Base-by-base conservation (phyloP, 2,888 invertebrate genomes). In the Caenorhabditis sp. region DNA sequence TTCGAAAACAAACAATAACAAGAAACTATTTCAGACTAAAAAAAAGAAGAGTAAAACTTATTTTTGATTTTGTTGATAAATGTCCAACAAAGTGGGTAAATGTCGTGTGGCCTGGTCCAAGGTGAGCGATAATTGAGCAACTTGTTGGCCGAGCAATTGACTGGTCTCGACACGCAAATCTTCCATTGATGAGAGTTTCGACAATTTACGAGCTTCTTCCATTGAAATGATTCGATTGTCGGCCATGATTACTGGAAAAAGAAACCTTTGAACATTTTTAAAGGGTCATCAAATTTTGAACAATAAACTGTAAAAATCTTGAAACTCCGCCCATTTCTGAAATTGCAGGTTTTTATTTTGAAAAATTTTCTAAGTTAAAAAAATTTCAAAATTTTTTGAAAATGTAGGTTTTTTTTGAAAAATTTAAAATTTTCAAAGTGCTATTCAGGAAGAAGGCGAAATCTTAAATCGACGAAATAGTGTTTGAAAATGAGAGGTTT, bases 181-280 rank as follows among this genome's bases (percentile, higher is more conserved):
- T 61, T 83, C 82, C 50, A 83, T 43, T 6, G 78, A 77, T 1
- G 73, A 24, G 23, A 81, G 65, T 51, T 79, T 71, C 6, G 82
- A 69, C 17, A 84, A 70, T 21, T 78, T 69, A 3, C 77, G 63
- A 14, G 74, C 82, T 51, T 83, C 76, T 24, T 73, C 71, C 58
- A 83, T 72, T n/a, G 81, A 69, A 17, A 84, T 57, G 49, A 84
- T 77, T n/a, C 81, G 62, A n/a, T 61, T 53, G 57, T 85, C 81
- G 19, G 68, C 78, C 59, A 79, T 77, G 8, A 84, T 61, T 6
- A 76, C 82, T 83, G 59, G 66, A 81, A 77, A 50, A 26, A 19
- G 14, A 21, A 23, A 5, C 5, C 2, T 5, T 23, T 53, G 19
- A 21, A 23, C 3, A 23, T 5, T n/a, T n/a, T n/a, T n/a, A n/a